A percentile compares a stretch with the other conserved stretches of the same genome.
Conservation (phyloP, 2,888 invertebrate genomes). For the Norana najaformis region DNA sequence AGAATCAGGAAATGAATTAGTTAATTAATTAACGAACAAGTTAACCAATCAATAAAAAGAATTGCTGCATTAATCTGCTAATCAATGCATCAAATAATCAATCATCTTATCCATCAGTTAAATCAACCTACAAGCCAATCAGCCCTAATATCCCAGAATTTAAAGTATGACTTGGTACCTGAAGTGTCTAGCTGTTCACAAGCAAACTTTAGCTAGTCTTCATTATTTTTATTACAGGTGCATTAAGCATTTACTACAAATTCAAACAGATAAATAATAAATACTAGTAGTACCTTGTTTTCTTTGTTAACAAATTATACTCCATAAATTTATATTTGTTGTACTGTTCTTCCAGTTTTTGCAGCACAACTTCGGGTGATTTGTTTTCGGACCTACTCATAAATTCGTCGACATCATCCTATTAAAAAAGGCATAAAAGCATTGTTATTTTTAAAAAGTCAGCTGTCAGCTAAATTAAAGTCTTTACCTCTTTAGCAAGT, state of each 20-base stretch:
- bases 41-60: too few species aligned
- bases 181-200: background rate
- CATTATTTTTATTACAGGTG: background rate
- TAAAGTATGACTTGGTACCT: too few species aligned
- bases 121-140: too few species aligned
- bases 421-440: constrained; percentile 23
- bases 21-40: too few species aligned
- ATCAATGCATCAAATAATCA: too few species aligned
- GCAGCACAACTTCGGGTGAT: constrained; percentile 82
- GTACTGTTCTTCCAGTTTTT: constrained; percentile 86
- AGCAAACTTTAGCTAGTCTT: background rate
- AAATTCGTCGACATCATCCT: constrained; percentile 90
- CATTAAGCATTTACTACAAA: background rate
- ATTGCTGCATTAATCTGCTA: too few species aligned
- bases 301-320: constrained; percentile 82
- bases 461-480: background rate
- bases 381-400: constrained; percentile 82
- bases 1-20: too few species aligned
- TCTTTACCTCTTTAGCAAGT: background rate
- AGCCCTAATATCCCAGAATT: too few species aligned
- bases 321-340: constrained; percentile 98
- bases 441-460: background rate
- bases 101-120: too few species aligned
- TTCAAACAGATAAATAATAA: background rate
- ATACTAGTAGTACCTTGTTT: constrained; percentile 68